Conservation (phyloP, 2,797 vertebrate genomes). For the Coilia nasus region DNA sequence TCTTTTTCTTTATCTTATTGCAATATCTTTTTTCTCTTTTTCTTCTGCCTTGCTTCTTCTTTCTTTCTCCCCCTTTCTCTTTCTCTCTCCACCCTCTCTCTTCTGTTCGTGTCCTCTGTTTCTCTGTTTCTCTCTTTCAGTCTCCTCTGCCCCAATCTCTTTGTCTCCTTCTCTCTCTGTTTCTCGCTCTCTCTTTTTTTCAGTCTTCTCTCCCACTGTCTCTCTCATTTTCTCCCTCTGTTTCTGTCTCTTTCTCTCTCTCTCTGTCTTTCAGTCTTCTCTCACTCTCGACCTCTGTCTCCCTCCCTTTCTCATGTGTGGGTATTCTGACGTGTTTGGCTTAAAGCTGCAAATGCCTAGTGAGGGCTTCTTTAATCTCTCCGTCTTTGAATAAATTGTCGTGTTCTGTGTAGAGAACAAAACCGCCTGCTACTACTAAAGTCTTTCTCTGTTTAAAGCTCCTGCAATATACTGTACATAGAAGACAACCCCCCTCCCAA, state of each 20-base stretch:
- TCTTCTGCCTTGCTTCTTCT: too few relatives aligned
- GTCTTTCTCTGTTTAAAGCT: constrained; percentile 8
- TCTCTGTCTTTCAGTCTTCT: background rate
- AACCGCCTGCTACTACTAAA: background rate
- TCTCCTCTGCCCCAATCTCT: constrained; percentile 46
- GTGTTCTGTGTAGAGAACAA: background rate
- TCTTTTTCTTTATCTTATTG: background rate
- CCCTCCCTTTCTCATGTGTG: background rate
- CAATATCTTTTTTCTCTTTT: constrained; percentile 42
- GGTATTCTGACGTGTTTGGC: background rate
- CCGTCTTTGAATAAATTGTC: constrained; percentile 13
- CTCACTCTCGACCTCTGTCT: constrained; percentile 23
- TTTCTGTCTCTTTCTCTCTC: constrained; percentile 23
- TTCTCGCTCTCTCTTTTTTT: background rate
- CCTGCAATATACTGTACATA: background rate
- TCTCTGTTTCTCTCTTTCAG: too few relatives aligned
- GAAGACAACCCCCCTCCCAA: background rate
- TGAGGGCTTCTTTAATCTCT: constrained; percentile 12
- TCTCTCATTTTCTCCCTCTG: background rate
- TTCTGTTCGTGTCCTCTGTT: too few relatives aligned
- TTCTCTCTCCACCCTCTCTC: background rate
- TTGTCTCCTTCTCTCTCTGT: constrained; percentile 34
- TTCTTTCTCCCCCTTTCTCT: too few relatives aligned
- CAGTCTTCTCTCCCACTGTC: background rate
- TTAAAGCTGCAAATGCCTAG: constrained; percentile 9